Base-by-base conservation (phyloP, 2,888 invertebrate genomes). In the Euzophera pinguis region DNA sequence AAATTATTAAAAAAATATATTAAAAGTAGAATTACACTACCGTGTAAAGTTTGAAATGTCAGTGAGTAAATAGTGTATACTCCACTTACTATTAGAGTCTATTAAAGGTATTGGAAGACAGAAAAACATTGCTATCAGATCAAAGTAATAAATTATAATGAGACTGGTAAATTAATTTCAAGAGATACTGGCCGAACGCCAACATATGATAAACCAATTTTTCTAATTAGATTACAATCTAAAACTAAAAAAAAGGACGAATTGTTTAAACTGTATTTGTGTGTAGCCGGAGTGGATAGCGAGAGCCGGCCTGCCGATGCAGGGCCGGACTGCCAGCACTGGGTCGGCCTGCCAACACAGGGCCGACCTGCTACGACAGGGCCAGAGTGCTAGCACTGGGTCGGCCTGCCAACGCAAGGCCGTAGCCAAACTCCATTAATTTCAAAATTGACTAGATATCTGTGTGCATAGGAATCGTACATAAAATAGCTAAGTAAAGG, bases 361-460 rank as follows among this genome's bases (percentile, higher is more conserved):
- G 80, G 70, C 73, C 71, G 78, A n/a, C n/a, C n/a, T n/a, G n/a
- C n/a, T n/a, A n/a, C n/a, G n/a, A n/a, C n/a, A n/a, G n/a, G n/a
- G n/a, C n/a, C n/a, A n/a, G n/a, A n/a, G n/a, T n/a, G n/a, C n/a
- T n/a, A n/a, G n/a, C n/a, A n/a, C n/a, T n/a, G n/a, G n/a, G n/a
- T n/a, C n/a, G n/a, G n/a, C n/a, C 75, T 77, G 78, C 66, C 58
- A 78, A 81, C 84, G 80, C 81, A 78, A 77, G 80, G 70, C 73
- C 71, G 78, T n/a, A n/a, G n/a, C n/a, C n/a, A n/a, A 85, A 72
- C 78, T 80, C 78, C 79, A 72, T 81, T 88, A 88, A 88, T 89
- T 90, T 90, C 89, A 88, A 84, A 43, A 87, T 90, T 90, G 89
- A 90, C 89, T 90, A 90, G 89, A 90, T 87, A 84, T 77, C 89